Base-by-base conservation (phyloP, 2,113 vertebrate genomes). In the Labeo rohita region DNA sequence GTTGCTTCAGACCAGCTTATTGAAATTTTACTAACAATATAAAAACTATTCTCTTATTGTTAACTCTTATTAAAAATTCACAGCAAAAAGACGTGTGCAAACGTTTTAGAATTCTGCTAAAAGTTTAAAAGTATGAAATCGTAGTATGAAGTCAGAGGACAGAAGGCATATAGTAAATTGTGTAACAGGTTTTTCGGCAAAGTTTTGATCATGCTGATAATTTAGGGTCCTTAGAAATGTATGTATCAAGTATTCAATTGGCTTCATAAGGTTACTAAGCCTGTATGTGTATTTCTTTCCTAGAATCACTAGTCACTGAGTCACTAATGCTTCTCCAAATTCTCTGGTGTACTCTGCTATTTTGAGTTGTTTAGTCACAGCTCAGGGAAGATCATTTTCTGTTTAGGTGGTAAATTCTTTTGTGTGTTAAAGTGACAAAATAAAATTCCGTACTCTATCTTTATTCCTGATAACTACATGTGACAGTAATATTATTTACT, bases 271-370 rank as follows among this genome's bases (percentile, higher is more conserved):
- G 61, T 65, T 28, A 13, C 23, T 28, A 13, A 65, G 4, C 23
- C 23, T 65, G 8, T 34, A 28, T 65, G 59, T 63, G 5, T 65
- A 28, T 65, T 34, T 65, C 4, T 34, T 66, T 34, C 2, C 23
- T 66, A n/a, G 63, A 66, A 66, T 13, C 10, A 39, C 39, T 39
- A 39, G 39, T 39, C 39, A 65, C 12, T 65, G 28, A 28, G 75
- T 77, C 28, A 56, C 8, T 77, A 21, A 21, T 77, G 75, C 28
- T 36, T 77, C 23, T 76, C n/a, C n/a, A 76, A 23, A 76, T 34
- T 76, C 28, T 77, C 49, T 54, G 54, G 54, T 56, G 54, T 18
- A 5, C 16, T 56, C 54, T 56, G 54, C 54, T 56, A 56, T 56
- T 52, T 23, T 76, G 7, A 36, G 50, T 34, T 77, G 6, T 66